Base-by-base conservation (phyloP, 1,140 invertebrate species). In the Protaetia brevitarsis region DNA sequence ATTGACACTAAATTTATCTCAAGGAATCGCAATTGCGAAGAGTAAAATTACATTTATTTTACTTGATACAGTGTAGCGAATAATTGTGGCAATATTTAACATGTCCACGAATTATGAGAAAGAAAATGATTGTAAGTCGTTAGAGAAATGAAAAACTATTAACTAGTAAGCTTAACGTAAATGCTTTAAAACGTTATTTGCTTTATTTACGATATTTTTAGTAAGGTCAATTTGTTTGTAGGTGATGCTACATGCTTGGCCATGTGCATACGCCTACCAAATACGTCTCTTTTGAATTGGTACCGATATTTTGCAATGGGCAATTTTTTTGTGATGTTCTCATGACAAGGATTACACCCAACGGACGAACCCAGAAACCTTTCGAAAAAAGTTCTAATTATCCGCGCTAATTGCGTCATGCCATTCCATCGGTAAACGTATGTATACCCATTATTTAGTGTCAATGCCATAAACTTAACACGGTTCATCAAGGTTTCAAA, bases 391-490 rank as follows among this genome's bases (percentile, higher is more conserved):
- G 2, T 23, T 51, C 41, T 51, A 51, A 51, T 51, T 51, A 51
- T 26, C 41, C 13, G 11, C n/a, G n/a, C 26, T 51, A 51, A 51
- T 51, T 51, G 26, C 41, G 41, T 51, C 41, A 51, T 51, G 1
- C 41, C 19, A 10, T 51, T 51, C 19, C 19, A 51, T 51, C 41
- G 11, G 19, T 51, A 8, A 34, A 34, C 31, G 1, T 34, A 34
- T 34, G 19, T 51, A 51, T 26, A 23, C 19, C 41, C 16, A 51
- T 51, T 51, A 51, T 51, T 51, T 51, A 51, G 41, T 51, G 19
- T 51, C 41, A 51, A 51, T 51, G 41, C 41, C 41, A 19, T 51
- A 51, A 51, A 23, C 41, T 51, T 51, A 51, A 51, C 41, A 51
- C 41, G 3, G 41, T 51, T 51, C 41, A 51, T 21, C 41, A 51